Evolutionary conservation across 2,113 vertebrate species (phyloP).

Genomic region (Vulpes vulpes): DNA sequence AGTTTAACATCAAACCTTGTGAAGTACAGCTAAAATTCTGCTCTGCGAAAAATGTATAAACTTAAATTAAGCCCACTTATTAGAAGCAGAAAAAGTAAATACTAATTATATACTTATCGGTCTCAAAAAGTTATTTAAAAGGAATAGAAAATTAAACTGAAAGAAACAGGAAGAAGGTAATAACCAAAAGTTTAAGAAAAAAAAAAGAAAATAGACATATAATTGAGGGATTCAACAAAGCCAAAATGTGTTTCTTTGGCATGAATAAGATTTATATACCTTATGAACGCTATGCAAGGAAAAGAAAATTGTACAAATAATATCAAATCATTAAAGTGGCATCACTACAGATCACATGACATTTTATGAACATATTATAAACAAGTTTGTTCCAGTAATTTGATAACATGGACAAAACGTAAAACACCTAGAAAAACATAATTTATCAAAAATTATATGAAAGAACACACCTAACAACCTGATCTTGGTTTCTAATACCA

Average conservation of each 20-base stretch:
- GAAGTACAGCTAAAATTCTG: neutral
- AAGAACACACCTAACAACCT: neutral
- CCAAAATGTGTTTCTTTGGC: neutral
- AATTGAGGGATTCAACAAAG: neutral
- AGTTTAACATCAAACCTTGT: neutral
- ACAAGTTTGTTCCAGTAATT: neutral
- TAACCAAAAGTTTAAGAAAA: neutral
- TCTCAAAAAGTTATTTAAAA: conserved; percentile 4
- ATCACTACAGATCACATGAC: neutral
- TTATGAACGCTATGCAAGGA: neutral
- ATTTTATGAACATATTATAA: neutral
- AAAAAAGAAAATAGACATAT: neutral
- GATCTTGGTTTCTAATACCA: neutral
- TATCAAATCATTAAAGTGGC: neutral
- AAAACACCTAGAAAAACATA: neutral
- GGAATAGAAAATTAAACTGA: neutral
- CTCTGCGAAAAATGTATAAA: neutral
- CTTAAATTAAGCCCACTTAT: neutral
- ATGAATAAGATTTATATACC: neutral
- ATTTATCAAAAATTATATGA: neutral
- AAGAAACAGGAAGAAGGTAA: neutral
- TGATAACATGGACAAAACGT: neutral
- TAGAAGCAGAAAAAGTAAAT: neutral
- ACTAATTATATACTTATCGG: neutral
- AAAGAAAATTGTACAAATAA: neutral